Percentiles rank a stretch among this genome's conserved stretches.
Evolutionary conservation across 2,888 invertebrate genomes (phyloP).

Genomic region (Phortica okadai): DNA sequence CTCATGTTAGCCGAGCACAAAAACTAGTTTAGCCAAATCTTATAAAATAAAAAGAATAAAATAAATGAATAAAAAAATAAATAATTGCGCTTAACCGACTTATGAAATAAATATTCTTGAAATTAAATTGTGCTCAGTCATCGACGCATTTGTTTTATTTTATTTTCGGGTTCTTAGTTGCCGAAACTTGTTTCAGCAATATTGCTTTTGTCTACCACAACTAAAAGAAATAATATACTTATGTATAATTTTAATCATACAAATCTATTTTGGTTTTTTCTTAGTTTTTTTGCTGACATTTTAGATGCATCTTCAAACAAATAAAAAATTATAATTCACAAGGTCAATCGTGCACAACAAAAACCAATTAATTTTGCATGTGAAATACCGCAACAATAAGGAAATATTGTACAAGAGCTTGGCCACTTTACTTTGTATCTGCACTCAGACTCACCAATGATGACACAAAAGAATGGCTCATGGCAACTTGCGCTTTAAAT

Average conservation of each 20-base stretch:
- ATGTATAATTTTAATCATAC: background rate
- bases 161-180: background rate
- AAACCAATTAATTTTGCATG: too few relatives aligned
- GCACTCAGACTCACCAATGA: too few relatives aligned
- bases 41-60: background rate
- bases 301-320: too few relatives aligned
- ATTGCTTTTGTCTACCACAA: background rate
- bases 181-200: background rate
- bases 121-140: background rate
- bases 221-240: background rate
- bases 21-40: slow-evolving; percentile 4
- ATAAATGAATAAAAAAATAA: background rate
- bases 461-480: too few relatives aligned
- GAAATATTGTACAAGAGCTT: too few relatives aligned
- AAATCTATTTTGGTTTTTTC: background rate
- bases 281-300: background rate
- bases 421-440: too few relatives aligned
- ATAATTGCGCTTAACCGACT: background rate
- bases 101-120: background rate
- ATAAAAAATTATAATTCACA: too few relatives aligned
- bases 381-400: too few relatives aligned
- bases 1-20: background rate
- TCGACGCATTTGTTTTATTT: background rate
- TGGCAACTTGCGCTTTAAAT: too few relatives aligned
- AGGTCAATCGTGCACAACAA: too few relatives aligned